Evolutionary conservation across 1,140 invertebrate genomes (phyloP), one percentile per base, ranked within the genome.

Genomic region (Capitella teleta): DNA sequence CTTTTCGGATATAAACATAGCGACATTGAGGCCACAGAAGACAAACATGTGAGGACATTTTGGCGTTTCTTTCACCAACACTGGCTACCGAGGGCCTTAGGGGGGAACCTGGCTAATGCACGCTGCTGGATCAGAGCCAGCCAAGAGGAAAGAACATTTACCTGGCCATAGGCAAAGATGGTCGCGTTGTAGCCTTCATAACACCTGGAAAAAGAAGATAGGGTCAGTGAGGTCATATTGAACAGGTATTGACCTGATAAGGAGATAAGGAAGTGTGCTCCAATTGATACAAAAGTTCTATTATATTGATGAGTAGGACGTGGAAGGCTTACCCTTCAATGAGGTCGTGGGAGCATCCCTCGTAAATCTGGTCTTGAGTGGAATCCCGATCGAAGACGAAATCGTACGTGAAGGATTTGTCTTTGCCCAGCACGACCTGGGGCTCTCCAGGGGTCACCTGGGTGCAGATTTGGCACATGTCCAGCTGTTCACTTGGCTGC

Each of bases 401-500:
- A 66, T 94, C 93, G 61, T 82, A 96, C 0, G 87, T 92, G 61
- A 91, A 95, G 0, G 80, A 72, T 57, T 86, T 82, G 54, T 72
- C 68, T 36, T 70, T 68, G 1, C 70, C 70, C n/a, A 73, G 53
- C 25, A 64, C 28, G 5, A 73, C 58, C 54, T 73, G 70, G n/a
- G 58, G 61, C 57, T 92, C 87, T 1, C 82, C 84, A 2, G 83
- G 79, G 10, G 88, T 83, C 5, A 94, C 88, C 41, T 79, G 76
- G 0, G 91, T 95, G 68, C 93, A 98, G 38, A 92, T 78, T 49
- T 89, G 82, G 72, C 90, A 96, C 80, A 90, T 88, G 62, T 96
- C 93, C 34, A 96, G 87, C 55, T 89, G 79, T 70, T 98, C 93
- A 18, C 86, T 79, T 0, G 87, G 82, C 50, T 88, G 83, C 75